Evolutionary conservation across 2,113 vertebrate species (phyloP), one percentile per base, ranked within the genome.

Genomic region (Panthera uncia): DNA sequence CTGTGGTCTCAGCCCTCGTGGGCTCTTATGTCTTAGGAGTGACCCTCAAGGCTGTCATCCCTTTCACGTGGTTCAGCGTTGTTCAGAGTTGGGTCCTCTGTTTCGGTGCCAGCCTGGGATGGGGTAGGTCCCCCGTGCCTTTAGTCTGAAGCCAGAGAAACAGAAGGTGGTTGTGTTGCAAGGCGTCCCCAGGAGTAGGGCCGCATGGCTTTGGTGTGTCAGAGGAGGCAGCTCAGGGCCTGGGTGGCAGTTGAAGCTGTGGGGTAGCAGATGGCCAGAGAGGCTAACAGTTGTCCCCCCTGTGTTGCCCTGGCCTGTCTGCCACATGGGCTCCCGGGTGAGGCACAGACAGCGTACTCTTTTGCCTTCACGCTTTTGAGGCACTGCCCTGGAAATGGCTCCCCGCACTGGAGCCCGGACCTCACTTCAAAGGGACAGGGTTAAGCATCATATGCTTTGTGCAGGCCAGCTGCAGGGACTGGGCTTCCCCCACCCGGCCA

Each of bases 61-160:
- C 0, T 36, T 29, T 57, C 13, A 23, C 4, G 1, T 1, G 13
- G 33, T 14, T 31, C n/a, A 10, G 80, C 13, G 1, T 15, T 9
- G 73, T 31, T 18, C 27, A 61, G 61, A 83, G 45, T 23, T 1
- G 1, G 31, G 8, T 31, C 36, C 36, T 57, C 25, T 38, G 45
- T 25, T n/a, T 25, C 38, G 66, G 23, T 48, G 65, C 66, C 45
- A 29, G 48, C 15, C 38, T 12, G 68, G 23, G 61, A 12, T 7
- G 14, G 14, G 31, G 55, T 7, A 33, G 31, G 36, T 36, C 48
- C 36, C n/a, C 13, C 10, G 38, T 55, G 81, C 9, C 74, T 95
- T n/a, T 41, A 61, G 61, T 41, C 27, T n/a, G 38, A 50, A 65
- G 89, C 19, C 41, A 38, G 14, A 41, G 73, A 41, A 33, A 86